Conservation (phyloP, 1,140 invertebrate genomes). For the Whitmania pigra region DNA sequence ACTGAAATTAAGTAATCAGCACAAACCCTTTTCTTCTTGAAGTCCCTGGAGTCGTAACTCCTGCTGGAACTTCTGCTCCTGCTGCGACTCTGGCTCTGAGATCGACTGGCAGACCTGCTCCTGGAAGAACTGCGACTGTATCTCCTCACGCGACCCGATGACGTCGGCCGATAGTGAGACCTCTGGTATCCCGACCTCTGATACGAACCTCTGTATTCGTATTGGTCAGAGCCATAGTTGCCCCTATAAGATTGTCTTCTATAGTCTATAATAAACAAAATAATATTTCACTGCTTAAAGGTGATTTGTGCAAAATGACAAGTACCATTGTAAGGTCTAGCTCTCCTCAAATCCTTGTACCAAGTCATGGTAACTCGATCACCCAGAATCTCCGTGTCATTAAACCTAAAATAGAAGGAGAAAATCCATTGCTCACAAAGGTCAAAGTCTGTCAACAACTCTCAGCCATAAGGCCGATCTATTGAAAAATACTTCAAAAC, state of each 20-base stretch:
- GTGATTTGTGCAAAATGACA: not conserved
- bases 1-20: not conserved
- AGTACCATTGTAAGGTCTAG: slow-evolving; percentile 12
- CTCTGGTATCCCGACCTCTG: slow-evolving; percentile 7
- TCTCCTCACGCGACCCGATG: slow-evolving; percentile 1
- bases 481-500: no score
- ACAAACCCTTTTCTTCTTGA: slow-evolving; percentile 14
- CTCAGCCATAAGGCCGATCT: no score
- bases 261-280: not conserved
- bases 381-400: slow-evolving; percentile 24
- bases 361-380: slow-evolving; percentile 24
- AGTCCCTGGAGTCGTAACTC: slow-evolving; percentile 19
- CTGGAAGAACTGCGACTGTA: slow-evolving; percentile 13
- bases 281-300: not conserved
- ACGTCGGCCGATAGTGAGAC: not conserved
- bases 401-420: slow-evolving; percentile 10
- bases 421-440: no score
- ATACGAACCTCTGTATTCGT: not conserved
- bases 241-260: slow-evolving; percentile 3
- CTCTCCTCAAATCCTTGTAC: slow-evolving; percentile 25
- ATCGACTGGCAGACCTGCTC: slow-evolving; percentile 11
- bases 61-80: slow-evolving; percentile 19
- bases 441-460: no score
- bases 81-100: slow-evolving; percentile 7
- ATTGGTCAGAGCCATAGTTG: slow-evolving; percentile 1